phyloP scores from a whole-genome alignment of 2,888 invertebrate genomes.

The Nebria brevicollis region DNA sequence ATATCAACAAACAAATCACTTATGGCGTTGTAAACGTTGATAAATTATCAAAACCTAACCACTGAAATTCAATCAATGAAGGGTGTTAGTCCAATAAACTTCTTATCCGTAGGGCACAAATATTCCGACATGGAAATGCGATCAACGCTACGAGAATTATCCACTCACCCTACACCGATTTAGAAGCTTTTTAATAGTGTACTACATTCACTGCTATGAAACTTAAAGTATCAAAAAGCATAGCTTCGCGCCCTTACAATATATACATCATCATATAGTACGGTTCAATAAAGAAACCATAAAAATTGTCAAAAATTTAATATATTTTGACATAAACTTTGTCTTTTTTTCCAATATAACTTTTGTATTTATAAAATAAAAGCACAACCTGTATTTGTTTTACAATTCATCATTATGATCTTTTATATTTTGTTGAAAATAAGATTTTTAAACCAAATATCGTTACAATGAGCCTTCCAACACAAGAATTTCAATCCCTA shows the following conservation, averaged over 20 bases:
- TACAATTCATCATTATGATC: too few species aligned
- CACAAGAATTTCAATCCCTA: not conserved
- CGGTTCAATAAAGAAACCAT: not conserved
- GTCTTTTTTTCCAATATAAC: too few species aligned
- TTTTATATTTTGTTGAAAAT: too few species aligned
- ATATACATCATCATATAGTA: not conserved
- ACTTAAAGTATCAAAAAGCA: not conserved
- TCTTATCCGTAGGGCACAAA: conserved; percentile 30
- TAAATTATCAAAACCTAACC: not conserved
- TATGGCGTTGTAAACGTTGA: not conserved
- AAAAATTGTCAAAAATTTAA: not conserved
- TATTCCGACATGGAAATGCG: conserved; percentile 40
- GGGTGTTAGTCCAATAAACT: conserved; percentile 25
- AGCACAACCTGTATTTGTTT: too few species aligned
- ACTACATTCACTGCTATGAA: not conserved
- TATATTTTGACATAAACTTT: too few species aligned
- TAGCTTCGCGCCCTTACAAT: not conserved
- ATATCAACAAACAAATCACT: not conserved
- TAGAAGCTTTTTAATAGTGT: not conserved
- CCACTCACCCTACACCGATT: not conserved
- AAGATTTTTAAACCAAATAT: not conserved
- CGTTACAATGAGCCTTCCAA: not conserved
- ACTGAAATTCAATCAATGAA: not conserved
- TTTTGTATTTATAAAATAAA: too few species aligned
- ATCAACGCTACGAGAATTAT: conserved; percentile 27